Evolutionary conservation across 2,888 invertebrate species (phyloP), one percentile per base, ranked within the genome.

Genomic region (Druceiella hillmani): DNA sequence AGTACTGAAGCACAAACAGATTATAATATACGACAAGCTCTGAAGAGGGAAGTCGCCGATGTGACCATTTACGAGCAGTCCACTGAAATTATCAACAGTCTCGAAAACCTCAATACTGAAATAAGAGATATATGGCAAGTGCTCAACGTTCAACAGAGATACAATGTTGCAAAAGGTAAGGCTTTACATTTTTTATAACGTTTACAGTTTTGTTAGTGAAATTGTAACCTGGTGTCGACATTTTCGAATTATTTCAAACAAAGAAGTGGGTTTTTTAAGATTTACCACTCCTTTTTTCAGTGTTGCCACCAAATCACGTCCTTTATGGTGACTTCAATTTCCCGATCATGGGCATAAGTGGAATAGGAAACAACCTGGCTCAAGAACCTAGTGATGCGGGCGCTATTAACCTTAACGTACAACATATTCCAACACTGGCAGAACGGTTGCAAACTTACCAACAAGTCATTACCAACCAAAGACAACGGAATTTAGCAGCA

Each of bases 41-140:
- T 32, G 9, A 43, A 22, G 6, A 49, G 58, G 29, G 58, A 52
- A 38, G 55, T 57, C 41, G 55, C 57, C 28, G 56, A 59, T n/a
- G 62, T 59, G 40, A 58, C 62, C 10, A 53, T 57, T 36, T 74
- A 76, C 54, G 77, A 80, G 58, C 80, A 81, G 53, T 78, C 81
- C 3, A 76, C 79, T 12, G 81, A 81, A 54, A 81, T 79, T 48
- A 80, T 82, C 45, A 79, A 80, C 47, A 82, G 78, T 51, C 59
- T 83, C 52, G 81, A 82, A 52, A 81, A 78, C 52, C 64, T 83
- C 11, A 83, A 82, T 58, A 75, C 77, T 1, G 82, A 83, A 59
- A 83, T 83, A 45, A 70, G 78, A 30, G 82, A 82, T 55, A 81
- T 82, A 43, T 77, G 82, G 70, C 79, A 79, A 43, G 79, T 81